Evolutionary conservation across 37 sponge, comb jelly and placozoan genomes (phyloP), one percentile per base, ranked within the genome.

Genomic region (Tethya wilhelma): DNA sequence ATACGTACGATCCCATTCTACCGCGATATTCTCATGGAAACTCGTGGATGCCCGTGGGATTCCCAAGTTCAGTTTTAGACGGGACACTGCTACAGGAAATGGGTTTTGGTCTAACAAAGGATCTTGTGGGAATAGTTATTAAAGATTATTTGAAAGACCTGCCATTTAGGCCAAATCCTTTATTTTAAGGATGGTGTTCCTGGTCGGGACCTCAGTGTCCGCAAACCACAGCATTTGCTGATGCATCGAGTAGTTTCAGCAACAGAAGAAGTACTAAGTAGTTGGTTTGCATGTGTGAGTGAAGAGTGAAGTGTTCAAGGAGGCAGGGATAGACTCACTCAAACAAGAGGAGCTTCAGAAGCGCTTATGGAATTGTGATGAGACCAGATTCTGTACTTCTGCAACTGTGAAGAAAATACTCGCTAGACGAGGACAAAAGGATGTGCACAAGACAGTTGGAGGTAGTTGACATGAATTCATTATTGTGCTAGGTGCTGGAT

Each of bases 381-480:
- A n/a, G n/a, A n/a, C n/a, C n/a, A n/a, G n/a, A n/a, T n/a, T n/a
- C n/a, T n/a, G n/a, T n/a, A n/a, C n/a, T n/a, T n/a, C n/a, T n/a
- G n/a, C n/a, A n/a, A n/a, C n/a, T n/a, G n/a, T 46, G 39, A 75
- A 45, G 40, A 56, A 30, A 31, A 68, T 87, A 0, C 33, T 87
- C 3, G 81, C 82, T 25, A 75, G 26, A 44, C 67, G 78, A 49
- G 88, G 88, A n/a, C n/a, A n/a, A n/a, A 80, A 69, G 59, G 19
- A n/a, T 31, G 88, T 87, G 3, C 88, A 87, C 14, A 82, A 81
- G 19, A 87, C 77, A 4, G 46, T 49, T 22, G 71, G 88, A n/a
- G 88, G 88, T 7, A 76, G 71, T 69, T 82, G 88, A 12, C 39
- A 81, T 29, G 88, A 87, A 34, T n/a, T n/a, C n/a, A n/a, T n/a